phyloP scores from a whole-genome alignment of 2,113 vertebrate genomes.

The Fulmarus glacialis region DNA sequence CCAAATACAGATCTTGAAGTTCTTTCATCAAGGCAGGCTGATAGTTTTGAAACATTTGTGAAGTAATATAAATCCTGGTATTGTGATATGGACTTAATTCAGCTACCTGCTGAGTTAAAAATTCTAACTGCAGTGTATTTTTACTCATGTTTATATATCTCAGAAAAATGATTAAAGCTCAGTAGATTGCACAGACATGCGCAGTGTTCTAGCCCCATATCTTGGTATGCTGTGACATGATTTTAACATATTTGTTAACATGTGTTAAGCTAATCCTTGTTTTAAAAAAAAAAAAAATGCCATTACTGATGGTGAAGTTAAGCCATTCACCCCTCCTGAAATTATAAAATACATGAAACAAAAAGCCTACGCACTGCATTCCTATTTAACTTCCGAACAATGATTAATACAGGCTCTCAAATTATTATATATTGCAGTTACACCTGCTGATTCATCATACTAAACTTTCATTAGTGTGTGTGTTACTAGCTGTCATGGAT shows the following conservation, averaged over 20 bases:
- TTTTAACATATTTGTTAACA: neutral
- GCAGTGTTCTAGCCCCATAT: neutral
- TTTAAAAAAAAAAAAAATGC: neutral
- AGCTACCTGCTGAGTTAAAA: neutral
- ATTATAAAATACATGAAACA: neutral
- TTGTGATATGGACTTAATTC: neutral
- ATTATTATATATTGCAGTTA: neutral
- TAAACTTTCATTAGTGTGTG: neutral
- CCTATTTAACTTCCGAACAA: neutral
- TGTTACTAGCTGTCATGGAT: neutral
- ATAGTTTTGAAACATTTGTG: neutral
- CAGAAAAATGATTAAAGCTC: neutral
- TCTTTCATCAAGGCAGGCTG: neutral
- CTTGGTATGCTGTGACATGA: neutral
- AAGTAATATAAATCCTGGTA: neutral
- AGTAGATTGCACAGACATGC: neutral
- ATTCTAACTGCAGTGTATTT: neutral
- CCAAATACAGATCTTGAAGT: neutral
- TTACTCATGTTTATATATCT: neutral
- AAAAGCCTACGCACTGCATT: neutral
- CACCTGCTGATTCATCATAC: constrained; percentile 1
- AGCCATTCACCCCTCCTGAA: neutral
- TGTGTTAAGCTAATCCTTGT: neutral
- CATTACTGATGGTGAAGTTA: neutral
- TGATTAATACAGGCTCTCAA: neutral